A percentile compares a stretch with the other conserved stretches of the same genome.
Conservation (phyloP, 2,113 vertebrate species). For the Pogonocichla stellata region DNA sequence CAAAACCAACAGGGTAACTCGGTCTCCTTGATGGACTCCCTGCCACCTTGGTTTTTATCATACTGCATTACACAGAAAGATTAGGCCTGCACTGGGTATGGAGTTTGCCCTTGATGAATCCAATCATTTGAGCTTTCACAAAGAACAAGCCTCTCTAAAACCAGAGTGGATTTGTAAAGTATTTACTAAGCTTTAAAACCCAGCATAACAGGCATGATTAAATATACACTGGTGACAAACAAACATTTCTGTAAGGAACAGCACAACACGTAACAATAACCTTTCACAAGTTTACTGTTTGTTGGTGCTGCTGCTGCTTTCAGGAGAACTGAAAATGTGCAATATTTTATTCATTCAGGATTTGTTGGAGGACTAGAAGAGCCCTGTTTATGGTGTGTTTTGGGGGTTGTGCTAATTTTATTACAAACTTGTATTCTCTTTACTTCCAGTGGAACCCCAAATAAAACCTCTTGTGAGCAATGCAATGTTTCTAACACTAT, state of each 20-base stretch:
- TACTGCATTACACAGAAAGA: background rate
- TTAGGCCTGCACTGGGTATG: background rate
- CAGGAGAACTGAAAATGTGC: background rate
- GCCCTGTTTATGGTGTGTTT: background rate
- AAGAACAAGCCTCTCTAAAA: constrained; percentile 14
- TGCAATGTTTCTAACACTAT: background rate
- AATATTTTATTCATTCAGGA: background rate
- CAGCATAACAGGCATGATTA: constrained; percentile 36
- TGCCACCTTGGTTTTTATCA: background rate
- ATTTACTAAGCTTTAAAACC: constrained; percentile 41
- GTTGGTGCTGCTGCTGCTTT: background rate
- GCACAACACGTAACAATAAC: background rate
- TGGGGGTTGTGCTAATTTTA: background rate
- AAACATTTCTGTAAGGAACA: background rate
- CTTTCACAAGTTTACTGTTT: background rate
- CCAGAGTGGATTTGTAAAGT: constrained; percentile 41
- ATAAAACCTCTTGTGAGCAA: background rate
- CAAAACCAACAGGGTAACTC: background rate
- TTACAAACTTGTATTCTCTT: background rate
- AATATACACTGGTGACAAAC: constrained; percentile 11
- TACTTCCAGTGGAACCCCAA: background rate
- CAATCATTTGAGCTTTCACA: constrained; percentile 19
- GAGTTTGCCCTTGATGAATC: constrained; percentile 6
- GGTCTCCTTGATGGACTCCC: background rate
- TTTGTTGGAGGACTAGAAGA: background rate